Evolutionary conservation across 2,113 vertebrate species (phyloP).

Genomic region (Oryzias melastigma): DNA sequence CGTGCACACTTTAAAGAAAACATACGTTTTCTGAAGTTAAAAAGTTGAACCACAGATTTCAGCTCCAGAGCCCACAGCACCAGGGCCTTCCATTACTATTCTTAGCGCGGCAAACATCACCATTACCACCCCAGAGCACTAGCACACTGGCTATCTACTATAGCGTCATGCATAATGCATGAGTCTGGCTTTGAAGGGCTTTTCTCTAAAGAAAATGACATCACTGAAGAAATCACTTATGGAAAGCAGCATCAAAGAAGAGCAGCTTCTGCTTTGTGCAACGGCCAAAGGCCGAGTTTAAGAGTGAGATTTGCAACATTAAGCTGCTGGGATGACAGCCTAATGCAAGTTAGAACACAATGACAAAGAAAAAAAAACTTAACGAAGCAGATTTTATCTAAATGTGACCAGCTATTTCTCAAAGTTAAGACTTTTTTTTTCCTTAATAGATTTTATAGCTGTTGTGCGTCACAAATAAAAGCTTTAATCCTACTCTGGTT

Average conservation of each 20-base stretch:
- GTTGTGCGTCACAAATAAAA: constrained; percentile 23
- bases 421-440: constrained; percentile 2
- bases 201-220: constrained; percentile 61
- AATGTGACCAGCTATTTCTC: constrained; percentile 1
- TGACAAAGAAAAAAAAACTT: constrained; percentile 14
- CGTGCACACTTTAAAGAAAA: constrained; percentile 7
- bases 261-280: constrained; percentile 15
- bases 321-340: constrained; percentile 18
- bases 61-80: constrained; percentile 13
- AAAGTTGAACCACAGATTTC: constrained; percentile 8
- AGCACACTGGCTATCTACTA: constrained; percentile 44
- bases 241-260: constrained; percentile 43
- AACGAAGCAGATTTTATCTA: background rate
- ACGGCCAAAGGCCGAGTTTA: constrained; percentile 10
- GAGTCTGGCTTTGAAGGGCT: constrained; percentile 50
- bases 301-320: constrained; percentile 21
- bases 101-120: constrained; percentile 42
- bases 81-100: constrained; percentile 51
- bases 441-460: constrained; percentile 1
- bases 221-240: constrained; percentile 45
- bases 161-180: constrained; percentile 61
- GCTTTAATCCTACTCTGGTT: background rate
- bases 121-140: constrained; percentile 41
- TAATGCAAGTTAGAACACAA: constrained; percentile 17
- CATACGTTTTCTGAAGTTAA: constrained; percentile 3